Evolutionary conservation across 2,113 vertebrate genomes (phyloP), one percentile per base, ranked within the genome.

Genomic region (Vidua chalybeata): DNA sequence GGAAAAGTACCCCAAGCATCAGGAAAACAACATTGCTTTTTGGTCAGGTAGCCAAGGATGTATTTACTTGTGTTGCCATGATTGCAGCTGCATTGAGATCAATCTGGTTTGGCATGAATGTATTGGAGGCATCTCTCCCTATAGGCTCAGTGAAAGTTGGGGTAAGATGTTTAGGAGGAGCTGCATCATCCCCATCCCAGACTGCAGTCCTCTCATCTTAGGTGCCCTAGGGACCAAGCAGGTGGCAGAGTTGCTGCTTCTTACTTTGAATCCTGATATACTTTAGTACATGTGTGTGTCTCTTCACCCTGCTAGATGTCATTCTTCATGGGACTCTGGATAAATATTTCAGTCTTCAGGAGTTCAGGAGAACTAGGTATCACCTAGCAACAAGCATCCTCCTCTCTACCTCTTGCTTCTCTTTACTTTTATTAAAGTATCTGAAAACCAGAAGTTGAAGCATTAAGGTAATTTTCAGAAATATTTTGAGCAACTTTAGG

Each of bases 381-480:
- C 64, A 80, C 94, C 94, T 98, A 97, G 97, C 97, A 98, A 98
- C 95, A 81, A 84, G 84, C 92, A 89, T 96, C 51, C 93, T 86
- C 74, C 84, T 94, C 72, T 88, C 78, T 93, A 51, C 66, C 89
- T 97, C 61, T 93, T 58, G 28, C 54, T 95, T 87, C 77, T 80
- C 90, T 94, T 97, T 86, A 95, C 81, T 97, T 96, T 78, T 94
- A 96, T 97, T 81, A 96, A 95, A 96, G 94, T 89, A 96, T 71
- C 83, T 83, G 59, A 87, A 96, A 96, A 90, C 52, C 43, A 72
- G 81, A 85, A 94, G 84, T 92, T 89, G 96, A 94, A 95, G 80
- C 87, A 91, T 92, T 94, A 96, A 89, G 92, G 91, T 96, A 96
- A 87, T 95, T 93, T 96, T 79, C 76, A 94, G 89, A 97, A 97